Evolutionary conservation across 2,113 vertebrate species (phyloP).

Genomic region (Spea multiplicata): DNA sequence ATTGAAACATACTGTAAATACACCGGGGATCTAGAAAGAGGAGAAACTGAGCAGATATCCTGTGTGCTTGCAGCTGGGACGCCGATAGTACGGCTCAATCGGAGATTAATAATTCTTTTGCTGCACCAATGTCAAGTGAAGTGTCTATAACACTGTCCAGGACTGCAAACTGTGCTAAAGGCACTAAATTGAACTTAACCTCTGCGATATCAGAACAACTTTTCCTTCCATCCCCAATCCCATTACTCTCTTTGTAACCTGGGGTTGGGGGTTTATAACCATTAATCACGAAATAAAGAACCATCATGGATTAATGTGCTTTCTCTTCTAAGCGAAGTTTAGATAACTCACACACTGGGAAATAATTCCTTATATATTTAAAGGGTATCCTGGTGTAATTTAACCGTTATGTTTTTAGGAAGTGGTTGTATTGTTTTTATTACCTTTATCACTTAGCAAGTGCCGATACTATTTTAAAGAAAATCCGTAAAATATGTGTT

Average conservation of each 20-base stretch:
- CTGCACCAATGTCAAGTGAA: conserved; percentile 22
- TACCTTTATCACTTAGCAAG: too few relatives aligned
- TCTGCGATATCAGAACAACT: neutral
- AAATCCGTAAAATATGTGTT: too few relatives aligned
- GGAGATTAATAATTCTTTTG: conserved; percentile 32
- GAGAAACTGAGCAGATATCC: conserved; percentile 37
- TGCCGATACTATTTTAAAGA: too few relatives aligned
- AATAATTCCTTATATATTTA: neutral
- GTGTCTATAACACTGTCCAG: conserved; percentile 36
- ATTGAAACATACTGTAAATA: neutral
- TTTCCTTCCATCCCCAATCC: conserved; percentile 6
- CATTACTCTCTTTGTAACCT: conserved; percentile 26
- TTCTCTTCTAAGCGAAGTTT: neutral
- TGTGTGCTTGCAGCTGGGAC: conserved; percentile 15
- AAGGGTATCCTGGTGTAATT: too few relatives aligned
- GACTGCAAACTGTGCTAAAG: neutral
- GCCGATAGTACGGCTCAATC: conserved; percentile 14
- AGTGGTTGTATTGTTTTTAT: too few relatives aligned
- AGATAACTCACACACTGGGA: neutral
- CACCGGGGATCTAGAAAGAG: neutral
- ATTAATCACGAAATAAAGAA: conserved; percentile 13
- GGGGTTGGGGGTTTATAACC: conserved; percentile 1
- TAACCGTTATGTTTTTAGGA: too few relatives aligned
- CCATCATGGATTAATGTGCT: conserved; percentile 12
- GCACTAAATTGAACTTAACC: neutral